phyloP scores from a whole-genome alignment of 1,140 invertebrate genomes.

The Leptinotarsa undecemlineata region DNA sequence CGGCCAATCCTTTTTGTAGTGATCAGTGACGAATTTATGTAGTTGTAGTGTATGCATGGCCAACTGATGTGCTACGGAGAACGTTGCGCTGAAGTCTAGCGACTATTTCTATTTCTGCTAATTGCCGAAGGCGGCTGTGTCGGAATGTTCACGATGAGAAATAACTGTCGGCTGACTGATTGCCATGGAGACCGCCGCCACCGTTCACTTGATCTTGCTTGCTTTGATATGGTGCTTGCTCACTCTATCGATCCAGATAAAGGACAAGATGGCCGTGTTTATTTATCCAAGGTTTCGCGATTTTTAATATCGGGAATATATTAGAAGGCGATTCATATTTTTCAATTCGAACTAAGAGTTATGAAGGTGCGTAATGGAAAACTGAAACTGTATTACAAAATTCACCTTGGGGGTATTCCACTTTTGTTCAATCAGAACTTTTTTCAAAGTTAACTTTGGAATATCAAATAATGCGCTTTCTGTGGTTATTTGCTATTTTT shows the following conservation, averaged over 20 bases:
- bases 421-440: too few relatives aligned
- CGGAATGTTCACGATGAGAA: constrained; percentile 52
- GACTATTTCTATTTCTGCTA: constrained; percentile 54
- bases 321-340: too few relatives aligned
- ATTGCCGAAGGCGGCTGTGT: constrained; percentile 51
- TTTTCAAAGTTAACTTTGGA: too few relatives aligned
- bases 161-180: constrained; percentile 52
- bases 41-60: constrained; percentile 31
- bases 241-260: constrained; percentile 39
- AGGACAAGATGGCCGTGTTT: constrained; percentile 43
- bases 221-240: constrained; percentile 23
- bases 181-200: constrained; percentile 49
- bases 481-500: too few relatives aligned
- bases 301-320: neutral
- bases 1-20: neutral
- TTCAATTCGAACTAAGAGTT: too few relatives aligned
- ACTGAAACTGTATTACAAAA: too few relatives aligned
- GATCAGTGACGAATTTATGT: constrained; percentile 18
- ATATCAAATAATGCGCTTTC: too few relatives aligned
- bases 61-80: constrained; percentile 37
- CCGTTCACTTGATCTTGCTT: constrained; percentile 41
- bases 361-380: too few relatives aligned
- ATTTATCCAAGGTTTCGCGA: constrained; percentile 15
- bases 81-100: constrained; percentile 34
- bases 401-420: too few relatives aligned